Conservation (phyloP, 1,140 invertebrate genomes). For the Colletes latitarsis region DNA sequence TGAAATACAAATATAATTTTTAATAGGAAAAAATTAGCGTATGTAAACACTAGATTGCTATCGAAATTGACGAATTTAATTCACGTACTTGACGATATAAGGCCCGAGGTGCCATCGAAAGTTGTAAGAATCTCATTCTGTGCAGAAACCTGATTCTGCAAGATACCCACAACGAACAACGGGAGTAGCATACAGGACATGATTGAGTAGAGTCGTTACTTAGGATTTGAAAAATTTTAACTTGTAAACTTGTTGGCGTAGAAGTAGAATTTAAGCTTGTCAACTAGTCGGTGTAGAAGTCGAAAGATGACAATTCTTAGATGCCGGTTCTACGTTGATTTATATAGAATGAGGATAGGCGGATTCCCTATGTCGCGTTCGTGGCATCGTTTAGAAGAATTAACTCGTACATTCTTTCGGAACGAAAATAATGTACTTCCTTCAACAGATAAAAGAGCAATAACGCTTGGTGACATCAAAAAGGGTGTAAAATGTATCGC, state of each 20-base stretch:
- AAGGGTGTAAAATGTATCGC: conserved; percentile 41
- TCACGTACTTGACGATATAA: conserved; percentile 24
- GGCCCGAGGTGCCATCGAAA: not conserved
- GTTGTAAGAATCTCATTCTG: not conserved
- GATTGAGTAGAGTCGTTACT: not conserved
- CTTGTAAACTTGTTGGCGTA: not conserved
- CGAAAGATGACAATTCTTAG: conserved; percentile 2
- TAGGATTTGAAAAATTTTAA: not conserved
- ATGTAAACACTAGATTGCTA: no score
- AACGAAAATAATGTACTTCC: conserved; percentile 55
- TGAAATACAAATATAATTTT: not conserved
- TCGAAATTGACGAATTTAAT: no score
- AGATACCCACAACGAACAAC: not conserved
- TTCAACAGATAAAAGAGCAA: conserved; percentile 42
- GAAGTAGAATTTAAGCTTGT: not conserved
- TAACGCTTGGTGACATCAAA: conserved; percentile 12
- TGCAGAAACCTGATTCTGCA: not conserved
- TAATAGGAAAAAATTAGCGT: not conserved
- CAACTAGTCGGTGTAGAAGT: not conserved
- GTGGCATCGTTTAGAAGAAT: conserved; percentile 47
- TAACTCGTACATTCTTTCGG: conserved; percentile 58
- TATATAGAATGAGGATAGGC: conserved; percentile 23
- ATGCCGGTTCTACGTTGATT: conserved; percentile 12
- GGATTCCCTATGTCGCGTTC: not conserved
- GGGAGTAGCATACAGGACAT: not conserved